Evolutionary conservation across 2,888 invertebrate genomes (phyloP), one percentile per base, ranked within the genome.

Genomic region (Glyphotaelius pellucidus): DNA sequence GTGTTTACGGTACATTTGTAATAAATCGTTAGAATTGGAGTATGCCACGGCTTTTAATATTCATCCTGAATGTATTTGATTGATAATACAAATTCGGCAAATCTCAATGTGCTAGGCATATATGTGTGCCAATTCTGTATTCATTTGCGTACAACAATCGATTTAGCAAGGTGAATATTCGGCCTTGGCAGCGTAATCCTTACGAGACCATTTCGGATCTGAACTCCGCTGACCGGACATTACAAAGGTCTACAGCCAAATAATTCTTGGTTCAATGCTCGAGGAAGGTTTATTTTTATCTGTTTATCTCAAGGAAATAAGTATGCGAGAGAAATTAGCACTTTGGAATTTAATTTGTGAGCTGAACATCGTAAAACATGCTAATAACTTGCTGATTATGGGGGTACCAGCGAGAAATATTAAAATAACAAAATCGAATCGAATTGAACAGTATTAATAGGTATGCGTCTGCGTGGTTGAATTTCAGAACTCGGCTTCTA

Each of bases 111-210:
- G 25, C 3, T 19, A 1, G 15, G 52, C 15, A 52, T 52, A 83
- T 12, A 83, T 7, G 15, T 11, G 83, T 12, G 83, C 83, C 83
- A 83, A 83, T 25, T 47, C 47, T 47, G 47, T 47, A 47, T 47
- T 47, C 25, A 25, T 83, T 25, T 25, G 32, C 35, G 4, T 19
- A 25, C 83, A 12, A 83, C 83, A 83, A 35, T 83, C 83, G 83
- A 25, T 35, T 38, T 83, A 15, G 83, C 38, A 19, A 83, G 83
- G 83, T 83, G 25, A 83, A 83, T 11, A 35, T 32, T 35, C 32
- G 35, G 12, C 83, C 83, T 83, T 83, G 83, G 35, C 83, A 35
- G 19, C 83, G 83, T 38, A 38, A 83, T 83, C 38, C 83, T 83
- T 83, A 35, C 83, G 83, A 32, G 4, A 19, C 83, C 38, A 35